Percentiles rank a stretch among this genome's conserved stretches.
phyloP scores from a whole-genome alignment of 2,113 vertebrate species.

The Micromys minutus region DNA sequence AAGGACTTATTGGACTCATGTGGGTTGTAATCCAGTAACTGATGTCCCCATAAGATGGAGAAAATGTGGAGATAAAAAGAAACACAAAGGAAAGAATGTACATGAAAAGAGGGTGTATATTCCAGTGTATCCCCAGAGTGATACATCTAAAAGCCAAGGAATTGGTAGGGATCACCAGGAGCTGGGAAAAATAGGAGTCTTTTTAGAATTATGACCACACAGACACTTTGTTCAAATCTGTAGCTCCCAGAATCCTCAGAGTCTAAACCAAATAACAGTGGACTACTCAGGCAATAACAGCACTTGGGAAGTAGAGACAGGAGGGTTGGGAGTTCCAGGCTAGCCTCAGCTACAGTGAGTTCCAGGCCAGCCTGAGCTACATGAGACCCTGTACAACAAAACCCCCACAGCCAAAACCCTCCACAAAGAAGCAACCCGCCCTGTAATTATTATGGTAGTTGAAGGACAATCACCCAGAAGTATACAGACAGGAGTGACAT shows the following conservation, averaged over 20 bases:
- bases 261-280: neutral
- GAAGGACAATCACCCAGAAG: slow-evolving; percentile 8
- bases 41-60: neutral
- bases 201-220: neutral
- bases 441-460: neutral
- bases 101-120: neutral
- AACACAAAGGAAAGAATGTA: neutral
- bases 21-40: neutral
- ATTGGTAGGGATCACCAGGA: neutral
- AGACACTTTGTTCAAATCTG: neutral
- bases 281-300: neutral
- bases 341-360: neutral
- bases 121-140: neutral
- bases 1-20: neutral
- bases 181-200: neutral
- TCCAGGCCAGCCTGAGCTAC: neutral
- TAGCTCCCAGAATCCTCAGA: neutral
- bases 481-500: neutral
- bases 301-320: neutral
- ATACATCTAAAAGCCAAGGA: neutral
- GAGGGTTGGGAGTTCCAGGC: neutral
- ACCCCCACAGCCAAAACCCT: neutral
- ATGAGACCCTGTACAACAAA: neutral
- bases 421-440: neutral
- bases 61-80: neutral